phyloP scores from a whole-genome alignment of 2,797 vertebrate genomes.

The Cryptoblepharus egeriae region DNA sequence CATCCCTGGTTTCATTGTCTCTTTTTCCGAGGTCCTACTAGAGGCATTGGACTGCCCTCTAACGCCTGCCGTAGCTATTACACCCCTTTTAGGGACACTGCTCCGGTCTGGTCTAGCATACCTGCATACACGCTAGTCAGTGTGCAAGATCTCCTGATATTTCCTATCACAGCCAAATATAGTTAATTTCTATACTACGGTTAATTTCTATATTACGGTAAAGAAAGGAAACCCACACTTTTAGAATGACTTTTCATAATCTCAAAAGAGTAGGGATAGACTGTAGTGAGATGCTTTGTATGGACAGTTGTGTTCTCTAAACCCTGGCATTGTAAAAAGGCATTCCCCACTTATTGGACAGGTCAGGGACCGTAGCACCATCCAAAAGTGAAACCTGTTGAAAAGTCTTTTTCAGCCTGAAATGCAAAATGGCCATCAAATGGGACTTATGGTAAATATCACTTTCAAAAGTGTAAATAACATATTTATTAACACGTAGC shows the following conservation, averaged over 20 bases:
- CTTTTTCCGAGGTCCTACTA: slow-evolving; percentile 44
- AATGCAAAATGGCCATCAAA: too few species aligned
- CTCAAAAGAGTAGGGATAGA: neutral
- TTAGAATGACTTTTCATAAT: neutral
- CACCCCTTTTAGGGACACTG: neutral
- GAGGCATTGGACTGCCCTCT: slow-evolving; percentile 28
- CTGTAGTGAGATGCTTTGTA: neutral
- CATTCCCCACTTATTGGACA: too few species aligned
- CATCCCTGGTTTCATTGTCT: slow-evolving; percentile 52
- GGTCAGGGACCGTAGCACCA: too few species aligned
- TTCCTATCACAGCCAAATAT: neutral
- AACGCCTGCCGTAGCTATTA: neutral
- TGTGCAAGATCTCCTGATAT: neutral
- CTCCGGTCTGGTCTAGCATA: neutral
- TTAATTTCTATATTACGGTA: neutral
- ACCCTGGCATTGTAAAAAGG: neutral
- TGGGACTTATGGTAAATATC: too few species aligned
- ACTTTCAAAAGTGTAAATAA: too few species aligned
- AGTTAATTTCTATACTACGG: neutral
- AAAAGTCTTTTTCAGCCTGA: too few species aligned
- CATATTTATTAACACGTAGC: too few species aligned
- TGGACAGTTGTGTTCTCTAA: neutral
- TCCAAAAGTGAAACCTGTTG: too few species aligned
- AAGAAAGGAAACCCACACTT: neutral
- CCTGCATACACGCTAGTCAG: neutral